phyloP scores from a whole-genome alignment of 2,888 invertebrate genomes.

The Cremastobaeus sp. region DNA sequence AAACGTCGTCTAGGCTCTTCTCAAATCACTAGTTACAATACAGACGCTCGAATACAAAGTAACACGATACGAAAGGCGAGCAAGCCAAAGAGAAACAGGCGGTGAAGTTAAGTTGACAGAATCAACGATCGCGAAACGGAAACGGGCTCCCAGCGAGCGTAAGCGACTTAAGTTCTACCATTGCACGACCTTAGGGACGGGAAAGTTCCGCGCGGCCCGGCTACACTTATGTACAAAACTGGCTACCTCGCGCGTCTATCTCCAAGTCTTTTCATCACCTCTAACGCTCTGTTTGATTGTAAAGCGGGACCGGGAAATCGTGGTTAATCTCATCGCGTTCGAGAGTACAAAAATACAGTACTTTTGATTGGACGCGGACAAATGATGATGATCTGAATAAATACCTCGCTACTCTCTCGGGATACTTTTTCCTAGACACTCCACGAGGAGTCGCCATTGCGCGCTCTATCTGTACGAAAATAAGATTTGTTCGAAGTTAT shows the following conservation, averaged over 20 bases:
- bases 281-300: slow-evolving; percentile 23
- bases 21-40: slow-evolving; percentile 28
- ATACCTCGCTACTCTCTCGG: slow-evolving; percentile 70
- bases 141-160: slow-evolving; percentile 15
- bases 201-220: slow-evolving; percentile 36
- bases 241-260: background rate
- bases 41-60: background rate
- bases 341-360: slow-evolving; percentile 36
- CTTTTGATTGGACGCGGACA: slow-evolving; percentile 35
- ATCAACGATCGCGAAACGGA: slow-evolving; percentile 1
- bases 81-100: background rate
- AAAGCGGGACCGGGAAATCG: slow-evolving; percentile 9
- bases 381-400: slow-evolving; percentile 67
- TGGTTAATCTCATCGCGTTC: slow-evolving; percentile 30
- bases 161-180: slow-evolving; percentile 64
- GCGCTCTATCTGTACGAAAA: slow-evolving; percentile 75
- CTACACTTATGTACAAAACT: slow-evolving; percentile 21
- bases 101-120: background rate
- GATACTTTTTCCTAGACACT: slow-evolving; percentile 73
- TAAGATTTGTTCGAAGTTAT: slow-evolving; percentile 76
- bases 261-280: slow-evolving; percentile 13
- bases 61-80: background rate
- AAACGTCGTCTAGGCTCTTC: slow-evolving; percentile 14
- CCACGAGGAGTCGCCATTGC: slow-evolving; percentile 72
- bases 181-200: slow-evolving; percentile 64